Conservation (phyloP, 2,113 vertebrate species). For the Anoura caudifer region DNA sequence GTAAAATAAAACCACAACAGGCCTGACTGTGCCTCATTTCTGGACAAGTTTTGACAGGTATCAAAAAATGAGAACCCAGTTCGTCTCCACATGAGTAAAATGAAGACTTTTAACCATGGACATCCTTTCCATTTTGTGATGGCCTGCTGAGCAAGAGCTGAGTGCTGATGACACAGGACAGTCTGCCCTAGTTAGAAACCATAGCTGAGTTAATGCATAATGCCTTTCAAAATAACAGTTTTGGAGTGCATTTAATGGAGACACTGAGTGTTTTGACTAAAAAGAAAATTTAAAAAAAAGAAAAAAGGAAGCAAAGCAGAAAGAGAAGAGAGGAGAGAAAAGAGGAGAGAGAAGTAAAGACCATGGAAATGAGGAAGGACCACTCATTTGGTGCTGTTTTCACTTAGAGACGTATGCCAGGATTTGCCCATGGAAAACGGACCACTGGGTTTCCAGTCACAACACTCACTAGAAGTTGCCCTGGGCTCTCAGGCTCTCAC, state of each 20-base stretch:
- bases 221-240: not conserved
- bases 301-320: not conserved
- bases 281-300: not conserved
- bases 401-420: not conserved
- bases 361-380: not conserved
- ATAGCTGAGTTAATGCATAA: not conserved
- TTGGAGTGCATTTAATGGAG: not conserved
- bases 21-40: not conserved
- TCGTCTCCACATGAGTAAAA: not conserved
- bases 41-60: not conserved
- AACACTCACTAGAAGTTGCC: not conserved
- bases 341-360: not conserved
- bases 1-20: not conserved
- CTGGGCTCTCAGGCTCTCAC: accelerated
- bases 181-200: not conserved
- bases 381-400: not conserved
- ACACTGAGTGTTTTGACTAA: not conserved
- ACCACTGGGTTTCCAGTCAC: not conserved
- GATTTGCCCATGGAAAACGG: not conserved
- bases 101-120: not conserved
- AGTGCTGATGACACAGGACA: not conserved
- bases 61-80: not conserved
- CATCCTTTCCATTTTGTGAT: not conserved
- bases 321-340: not conserved
- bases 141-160: not conserved